Evolutionary conservation across 2,113 vertebrate genomes (phyloP).

Genomic region (Loxodonta africana): DNA sequence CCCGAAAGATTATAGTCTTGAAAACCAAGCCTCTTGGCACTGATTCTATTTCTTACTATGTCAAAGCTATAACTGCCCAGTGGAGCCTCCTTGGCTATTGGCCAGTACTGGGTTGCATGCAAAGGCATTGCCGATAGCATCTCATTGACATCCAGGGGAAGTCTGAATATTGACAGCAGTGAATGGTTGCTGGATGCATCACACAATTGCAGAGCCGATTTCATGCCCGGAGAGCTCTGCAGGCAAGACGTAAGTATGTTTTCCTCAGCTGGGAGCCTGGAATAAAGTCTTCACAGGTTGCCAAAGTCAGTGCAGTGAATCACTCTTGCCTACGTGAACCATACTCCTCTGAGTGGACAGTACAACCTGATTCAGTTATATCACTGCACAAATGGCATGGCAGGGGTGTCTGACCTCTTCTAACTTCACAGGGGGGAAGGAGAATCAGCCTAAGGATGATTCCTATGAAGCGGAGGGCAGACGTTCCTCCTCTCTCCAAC

Average conservation of each 20-base stretch:
- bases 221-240: slow-evolving; percentile 40
- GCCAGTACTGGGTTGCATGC: background rate
- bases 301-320: slow-evolving; percentile 59
- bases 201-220: slow-evolving; percentile 59
- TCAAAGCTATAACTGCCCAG: slow-evolving; percentile 64
- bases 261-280: slow-evolving; percentile 67
- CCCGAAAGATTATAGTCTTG: background rate
- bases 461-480: too few species aligned
- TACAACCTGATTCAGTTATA: slow-evolving; percentile 54
- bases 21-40: slow-evolving; percentile 20
- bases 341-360: background rate
- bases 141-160: background rate
- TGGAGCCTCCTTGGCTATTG: background rate
- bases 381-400: background rate
- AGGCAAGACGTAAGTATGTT: slow-evolving; percentile 73
- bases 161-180: slow-evolving; percentile 16
- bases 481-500: too few species aligned
- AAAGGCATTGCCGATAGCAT: background rate
- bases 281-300: slow-evolving; percentile 74
- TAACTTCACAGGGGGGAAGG: too few species aligned
- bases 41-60: slow-evolving; percentile 46
- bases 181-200: background rate
- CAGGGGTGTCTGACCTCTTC: too few species aligned
- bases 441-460: too few species aligned
- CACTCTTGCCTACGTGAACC: background rate